These are phyloP conservation scores for Vanacampus margaritifer DNA, from an alignment of 2,113 vertebrate genomes.

Conservation along the genomic window DNA sequence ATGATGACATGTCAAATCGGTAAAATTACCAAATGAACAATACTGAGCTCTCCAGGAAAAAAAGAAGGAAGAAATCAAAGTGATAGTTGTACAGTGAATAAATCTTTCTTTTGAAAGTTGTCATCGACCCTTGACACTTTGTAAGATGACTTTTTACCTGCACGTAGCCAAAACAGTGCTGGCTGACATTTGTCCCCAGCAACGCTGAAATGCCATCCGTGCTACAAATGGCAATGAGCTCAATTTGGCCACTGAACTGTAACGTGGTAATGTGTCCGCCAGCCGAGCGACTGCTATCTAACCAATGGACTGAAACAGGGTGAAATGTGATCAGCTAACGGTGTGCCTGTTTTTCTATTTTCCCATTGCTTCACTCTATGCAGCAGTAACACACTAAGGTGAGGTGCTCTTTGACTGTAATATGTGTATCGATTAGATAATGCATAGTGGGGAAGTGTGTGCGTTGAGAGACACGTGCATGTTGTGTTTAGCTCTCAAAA, in stretches of 20 bases:
- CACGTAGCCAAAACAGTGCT: slow-evolving; percentile 24
- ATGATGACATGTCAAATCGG: no score
- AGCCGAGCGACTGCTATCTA: slow-evolving; percentile 36
- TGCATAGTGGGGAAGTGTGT: neutral
- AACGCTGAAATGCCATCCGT: slow-evolving; percentile 32
- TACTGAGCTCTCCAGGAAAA: no score
- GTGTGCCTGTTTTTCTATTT: slow-evolving; percentile 51
- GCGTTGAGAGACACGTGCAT: slow-evolving; percentile 7
- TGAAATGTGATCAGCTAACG: slow-evolving; percentile 56
- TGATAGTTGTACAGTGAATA: neutral
- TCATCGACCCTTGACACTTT: neutral
- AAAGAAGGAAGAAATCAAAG: neutral
- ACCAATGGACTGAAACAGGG: slow-evolving; percentile 24
- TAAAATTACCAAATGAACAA: no score
- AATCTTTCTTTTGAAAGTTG: neutral
- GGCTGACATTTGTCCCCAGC: slow-evolving; percentile 42
- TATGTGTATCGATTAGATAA: neutral
- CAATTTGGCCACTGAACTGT: slow-evolving; percentile 41
- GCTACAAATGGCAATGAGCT: slow-evolving; percentile 28
- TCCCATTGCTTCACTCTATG: slow-evolving; percentile 66
- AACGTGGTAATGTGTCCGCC: slow-evolving; percentile 23
- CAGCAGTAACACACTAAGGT: slow-evolving; percentile 78
- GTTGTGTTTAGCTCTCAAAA: slow-evolving; percentile 1
- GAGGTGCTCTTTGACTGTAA: slow-evolving; percentile 50
- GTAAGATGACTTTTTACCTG: slow-evolving; percentile 20